A percentile compares a stretch with the other conserved stretches of the same genome.
phyloP scores from a whole-genome alignment of 2,888 invertebrate genomes.

The Entomobrya multifasciata region DNA sequence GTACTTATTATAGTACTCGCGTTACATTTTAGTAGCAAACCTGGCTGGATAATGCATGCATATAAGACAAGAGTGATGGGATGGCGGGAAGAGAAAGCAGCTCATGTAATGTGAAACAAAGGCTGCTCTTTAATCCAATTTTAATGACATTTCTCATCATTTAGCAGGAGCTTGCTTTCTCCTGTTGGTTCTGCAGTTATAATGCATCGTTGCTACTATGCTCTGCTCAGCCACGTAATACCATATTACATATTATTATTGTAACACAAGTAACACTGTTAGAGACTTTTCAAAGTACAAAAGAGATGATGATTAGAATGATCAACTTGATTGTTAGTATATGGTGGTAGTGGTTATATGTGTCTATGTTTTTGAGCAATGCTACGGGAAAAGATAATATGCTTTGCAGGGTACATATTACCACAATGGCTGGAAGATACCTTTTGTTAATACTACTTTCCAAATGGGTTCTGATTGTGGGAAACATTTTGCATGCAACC shows the following conservation, averaged over 20 bases:
- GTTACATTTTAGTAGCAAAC: conserved; percentile 3
- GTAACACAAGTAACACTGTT: neutral
- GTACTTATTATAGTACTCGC: neutral
- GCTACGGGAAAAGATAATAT: no score
- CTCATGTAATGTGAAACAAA: conserved; percentile 65
- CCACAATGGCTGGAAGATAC: no score
- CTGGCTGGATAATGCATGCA: neutral
- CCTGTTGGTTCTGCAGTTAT: conserved; percentile 11
- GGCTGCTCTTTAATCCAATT: conserved; percentile 76
- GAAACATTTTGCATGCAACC: no score
- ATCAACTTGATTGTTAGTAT: conserved; percentile 2
- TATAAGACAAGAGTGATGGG: conserved; percentile 11
- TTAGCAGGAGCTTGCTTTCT: conserved; percentile 40
- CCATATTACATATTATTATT: no score
- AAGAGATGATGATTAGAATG: conserved; percentile 14
- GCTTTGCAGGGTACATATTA: no score
- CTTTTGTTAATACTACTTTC: no score
- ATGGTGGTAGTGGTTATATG: no score
- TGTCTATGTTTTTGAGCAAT: no score
- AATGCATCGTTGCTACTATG: neutral
- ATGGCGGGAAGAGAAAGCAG: conserved; percentile 16
- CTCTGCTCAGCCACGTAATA: neutral
- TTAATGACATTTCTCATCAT: conserved; percentile 79
- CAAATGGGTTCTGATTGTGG: no score
- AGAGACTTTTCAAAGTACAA: neutral